Conservation (phyloP, 1,140 invertebrate species). For the Drosophila sechellia region DNA sequence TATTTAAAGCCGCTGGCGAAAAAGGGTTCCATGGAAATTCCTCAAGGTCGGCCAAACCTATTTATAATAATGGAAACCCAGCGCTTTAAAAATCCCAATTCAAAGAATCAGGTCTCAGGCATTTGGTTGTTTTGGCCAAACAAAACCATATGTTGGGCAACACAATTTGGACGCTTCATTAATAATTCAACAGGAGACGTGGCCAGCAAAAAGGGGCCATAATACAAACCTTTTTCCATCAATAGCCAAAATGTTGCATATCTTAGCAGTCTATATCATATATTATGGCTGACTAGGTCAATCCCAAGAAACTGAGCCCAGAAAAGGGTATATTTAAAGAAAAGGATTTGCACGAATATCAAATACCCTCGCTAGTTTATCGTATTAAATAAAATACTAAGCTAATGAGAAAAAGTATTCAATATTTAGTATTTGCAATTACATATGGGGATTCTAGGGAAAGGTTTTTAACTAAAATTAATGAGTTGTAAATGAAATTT, state of each 20-base stretch:
- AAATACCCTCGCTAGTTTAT: conserved; percentile 3
- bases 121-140: conserved; percentile 46
- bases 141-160: conserved; percentile 46
- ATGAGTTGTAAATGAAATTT: no score
- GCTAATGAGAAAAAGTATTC: no score
- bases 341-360: not conserved
- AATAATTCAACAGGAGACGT: conserved; percentile 74
- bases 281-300: conserved; percentile 41
- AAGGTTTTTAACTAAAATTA: no score
- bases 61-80: conserved; percentile 10
- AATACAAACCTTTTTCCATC: conserved; percentile 65
- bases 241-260: conserved; percentile 62
- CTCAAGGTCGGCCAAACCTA: conserved; percentile 27
- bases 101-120: conserved; percentile 54
- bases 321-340: not conserved
- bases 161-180: conserved; percentile 62
- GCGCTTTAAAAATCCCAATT: conserved; percentile 17
- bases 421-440: no score
- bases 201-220: conserved; percentile 18
- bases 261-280: conserved; percentile 24
- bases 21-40: conserved; percentile 13
- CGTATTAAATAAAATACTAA: not conserved
- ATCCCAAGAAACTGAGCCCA: not conserved
- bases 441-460: no score
- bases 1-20: conserved; percentile 28